Evolutionary conservation across 2,113 vertebrate species (phyloP).

Genomic region (Xerus inauris): DNA sequence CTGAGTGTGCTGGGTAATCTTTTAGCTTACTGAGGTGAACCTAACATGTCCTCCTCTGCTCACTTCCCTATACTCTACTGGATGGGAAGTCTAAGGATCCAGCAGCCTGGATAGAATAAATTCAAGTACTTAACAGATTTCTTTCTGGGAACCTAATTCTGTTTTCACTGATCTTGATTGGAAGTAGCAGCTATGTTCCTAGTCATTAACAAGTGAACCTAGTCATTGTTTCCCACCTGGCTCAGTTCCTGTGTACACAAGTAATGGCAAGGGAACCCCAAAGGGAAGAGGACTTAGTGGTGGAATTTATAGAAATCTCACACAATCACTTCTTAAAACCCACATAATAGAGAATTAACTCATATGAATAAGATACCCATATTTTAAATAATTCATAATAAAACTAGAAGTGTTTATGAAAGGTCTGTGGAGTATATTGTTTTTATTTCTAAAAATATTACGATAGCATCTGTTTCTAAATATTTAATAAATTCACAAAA

Average conservation of each 20-base stretch:
- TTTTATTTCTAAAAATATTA: conserved; percentile 15
- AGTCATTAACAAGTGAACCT: neutral
- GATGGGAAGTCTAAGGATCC: neutral
- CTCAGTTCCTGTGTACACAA: neutral
- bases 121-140: neutral
- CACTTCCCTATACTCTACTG: neutral
- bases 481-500: conserved; percentile 20
- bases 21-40: neutral
- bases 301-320: neutral
- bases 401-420: conserved; percentile 21
- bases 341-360: neutral
- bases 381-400: conserved; percentile 7
- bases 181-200: neutral
- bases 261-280: neutral
- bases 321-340: neutral
- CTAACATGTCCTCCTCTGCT: neutral
- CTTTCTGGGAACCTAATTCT: neutral
- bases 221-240: neutral
- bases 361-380: neutral
- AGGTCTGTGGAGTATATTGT: neutral
- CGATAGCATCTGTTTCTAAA: neutral
- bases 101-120: neutral
- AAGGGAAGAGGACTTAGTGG: neutral
- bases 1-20: neutral
- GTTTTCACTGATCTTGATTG: neutral